Base-by-base conservation (phyloP, 2,888 invertebrate genomes). In the Macaria liturata region DNA sequence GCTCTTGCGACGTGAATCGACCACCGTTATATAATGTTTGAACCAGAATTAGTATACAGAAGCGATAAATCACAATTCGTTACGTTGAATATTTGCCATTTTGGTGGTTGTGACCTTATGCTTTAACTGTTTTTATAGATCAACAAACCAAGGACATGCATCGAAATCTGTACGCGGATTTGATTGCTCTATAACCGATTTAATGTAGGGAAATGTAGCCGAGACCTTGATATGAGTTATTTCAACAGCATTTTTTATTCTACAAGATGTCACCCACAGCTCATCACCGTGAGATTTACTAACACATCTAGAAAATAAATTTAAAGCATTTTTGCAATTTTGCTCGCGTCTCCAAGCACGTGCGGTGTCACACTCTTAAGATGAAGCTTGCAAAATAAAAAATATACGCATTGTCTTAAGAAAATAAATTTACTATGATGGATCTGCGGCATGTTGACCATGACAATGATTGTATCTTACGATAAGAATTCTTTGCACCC, bases 11-110 rank as follows among this genome's bases (percentile, higher is more conserved):
- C 42, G 52, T 49, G 50, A 48, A 49, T 49, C 37, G 46, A 52
- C 55, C 56, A 60, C 55, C 55, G 59, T 60, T 60, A 56, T 55
- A 52, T 60, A 46, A 60, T 31, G 44, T 51, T 45, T 44, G 32
- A 43, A 52, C 40, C 30, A 44, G 37, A 30, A 49, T 52, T 52
- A 48, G 46, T 52, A 55, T 49, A 60, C 5, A 57, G 51, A 52
- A 40, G 46, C 49, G 4, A 60, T 60, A 56, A 56, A 60, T 60
- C 52, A 56, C 52, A 42, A 55, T 59, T 59, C 45, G 59, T 55
- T 52, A 55, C 52, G 48, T 46, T 48, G 54, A 46, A 34, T 57
- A 57, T 43, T 37, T 47, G 32, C 20, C 40, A 52, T 48, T 46
- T 52, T 58, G 4, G 49, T 49, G 54, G 31, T 37, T 50, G 34